A percentile compares a stretch with the other conserved stretches of the same genome.
Evolutionary conservation across 2,797 vertebrate genomes (phyloP).

Genomic region (Aldrovandia affinis): DNA sequence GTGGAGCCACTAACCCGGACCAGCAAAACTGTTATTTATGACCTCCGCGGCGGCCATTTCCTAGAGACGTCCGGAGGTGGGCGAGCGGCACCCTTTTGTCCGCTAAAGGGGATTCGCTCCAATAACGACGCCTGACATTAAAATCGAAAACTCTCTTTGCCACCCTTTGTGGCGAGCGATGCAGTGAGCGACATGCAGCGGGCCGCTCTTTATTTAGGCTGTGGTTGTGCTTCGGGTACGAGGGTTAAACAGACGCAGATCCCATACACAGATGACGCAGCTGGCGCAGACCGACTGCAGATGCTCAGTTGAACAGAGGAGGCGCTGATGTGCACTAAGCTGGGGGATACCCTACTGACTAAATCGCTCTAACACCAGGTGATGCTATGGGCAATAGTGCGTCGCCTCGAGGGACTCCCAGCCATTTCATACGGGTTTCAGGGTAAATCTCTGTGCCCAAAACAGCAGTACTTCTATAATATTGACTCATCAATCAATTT

Average conservation of each 20-base stretch:
- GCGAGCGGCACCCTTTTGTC: neutral
- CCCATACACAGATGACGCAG: neutral
- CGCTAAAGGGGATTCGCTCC: neutral
- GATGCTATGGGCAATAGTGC: no score
- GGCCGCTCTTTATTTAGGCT: neutral
- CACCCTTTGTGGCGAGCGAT: neutral
- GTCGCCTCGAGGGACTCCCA: no score
- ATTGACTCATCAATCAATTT: no score
- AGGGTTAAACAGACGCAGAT: neutral
- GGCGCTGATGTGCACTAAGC: neutral
- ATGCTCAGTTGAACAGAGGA: neutral
- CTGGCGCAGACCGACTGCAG: neutral
- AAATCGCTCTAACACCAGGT: no score
- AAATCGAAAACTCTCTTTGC: constrained; percentile 9
- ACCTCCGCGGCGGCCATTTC: neutral
- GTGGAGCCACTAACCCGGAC: neutral
- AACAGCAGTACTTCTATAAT: no score
- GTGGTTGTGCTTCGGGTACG: neutral
- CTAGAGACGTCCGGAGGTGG: neutral
- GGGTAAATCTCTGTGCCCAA: no score
- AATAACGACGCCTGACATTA: constrained; percentile 1
- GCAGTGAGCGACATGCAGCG: neutral
- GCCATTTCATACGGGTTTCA: no score
- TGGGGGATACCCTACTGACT: no score
- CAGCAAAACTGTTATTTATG: neutral